Base-by-base conservation (phyloP, 2,888 invertebrate genomes). In the Diarsia dahlii region DNA sequence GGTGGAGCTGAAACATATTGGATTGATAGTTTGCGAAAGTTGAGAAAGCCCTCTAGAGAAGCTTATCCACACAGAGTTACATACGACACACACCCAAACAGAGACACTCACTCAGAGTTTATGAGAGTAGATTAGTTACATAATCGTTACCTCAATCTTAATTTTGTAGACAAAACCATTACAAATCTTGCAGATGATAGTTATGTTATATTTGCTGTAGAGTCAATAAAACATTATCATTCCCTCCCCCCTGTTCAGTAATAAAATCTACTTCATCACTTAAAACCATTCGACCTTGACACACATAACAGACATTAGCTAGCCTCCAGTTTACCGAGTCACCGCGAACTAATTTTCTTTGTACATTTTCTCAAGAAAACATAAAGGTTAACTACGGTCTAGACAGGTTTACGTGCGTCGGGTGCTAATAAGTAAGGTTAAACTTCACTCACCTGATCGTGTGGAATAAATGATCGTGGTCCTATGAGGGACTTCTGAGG, bases 311-410 rank as follows among this genome's bases (percentile, higher is more conserved):
- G 10, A 60, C 18, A 28, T 72, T 62, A 58, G 46, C 13, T 71
- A 23, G 18, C 66, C 52, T 68, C 58, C 63, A 76, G 76, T 82
- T 77, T 69, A 71, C 58, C 63, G 23, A 74, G 50, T 79, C 63
- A 82, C 64, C 48, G 20, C 34, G 50, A 71, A 34, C 74, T 74
- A 80, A 83, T 82, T 82, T 75, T 15, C 56, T 77, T 64, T 64
- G 23, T 9, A 65, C 28, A 74, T 80, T 82, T 70, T 67, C 54
- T 66, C 48, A 46, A n/a, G 76, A 60, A 28, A 48, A 58, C 46
- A n/a, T 64, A 52, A 69, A 65, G 78, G 64, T 70, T 82, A 71
- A 81, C 67, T 48, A 34, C 46, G 78, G 48, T 39, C 45, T 56
- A 39, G 54, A 45, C 34, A 50, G 54, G 71, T 45, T 63, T 64